Evolutionary conservation across 2,797 vertebrate genomes (phyloP).

Genomic region (Calcarius lapponicus): DNA sequence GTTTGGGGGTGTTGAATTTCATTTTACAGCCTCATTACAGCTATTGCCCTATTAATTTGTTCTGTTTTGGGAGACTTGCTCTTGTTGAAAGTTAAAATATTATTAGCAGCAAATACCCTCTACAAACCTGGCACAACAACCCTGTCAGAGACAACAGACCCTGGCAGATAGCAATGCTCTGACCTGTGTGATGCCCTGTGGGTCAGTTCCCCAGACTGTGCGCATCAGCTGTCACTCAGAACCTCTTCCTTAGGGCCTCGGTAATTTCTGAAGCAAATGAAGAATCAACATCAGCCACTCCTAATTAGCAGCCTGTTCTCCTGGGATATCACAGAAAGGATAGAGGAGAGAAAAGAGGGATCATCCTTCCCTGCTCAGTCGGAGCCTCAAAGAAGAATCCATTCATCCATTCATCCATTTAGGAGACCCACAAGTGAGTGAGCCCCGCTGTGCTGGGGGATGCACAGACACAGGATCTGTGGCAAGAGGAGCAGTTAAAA

Average conservation of each 20-base stretch:
- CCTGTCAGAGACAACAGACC: neutral
- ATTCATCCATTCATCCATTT: neutral
- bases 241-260: neutral
- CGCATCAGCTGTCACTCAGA: neutral
- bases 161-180: neutral
- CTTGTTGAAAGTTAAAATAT: neutral
- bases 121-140: neutral
- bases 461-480: neutral
- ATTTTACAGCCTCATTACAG: neutral
- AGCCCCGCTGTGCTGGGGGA: neutral
- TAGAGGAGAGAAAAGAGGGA: neutral
- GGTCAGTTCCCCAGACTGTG: neutral
- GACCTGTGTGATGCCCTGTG: neutral
- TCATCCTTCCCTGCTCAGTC: neutral
- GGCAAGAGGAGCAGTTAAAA: neutral
- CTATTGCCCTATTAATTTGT: neutral
- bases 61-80: neutral
- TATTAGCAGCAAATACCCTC: neutral
- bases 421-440: neutral
- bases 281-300: neutral
- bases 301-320: neutral
- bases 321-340: neutral
- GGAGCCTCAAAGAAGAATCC: neutral
- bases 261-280: conserved; percentile 5
- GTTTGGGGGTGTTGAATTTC: neutral